Evolutionary conservation across 2,888 invertebrate species (phyloP).

Genomic region (Sarcophaga rosellei): DNA sequence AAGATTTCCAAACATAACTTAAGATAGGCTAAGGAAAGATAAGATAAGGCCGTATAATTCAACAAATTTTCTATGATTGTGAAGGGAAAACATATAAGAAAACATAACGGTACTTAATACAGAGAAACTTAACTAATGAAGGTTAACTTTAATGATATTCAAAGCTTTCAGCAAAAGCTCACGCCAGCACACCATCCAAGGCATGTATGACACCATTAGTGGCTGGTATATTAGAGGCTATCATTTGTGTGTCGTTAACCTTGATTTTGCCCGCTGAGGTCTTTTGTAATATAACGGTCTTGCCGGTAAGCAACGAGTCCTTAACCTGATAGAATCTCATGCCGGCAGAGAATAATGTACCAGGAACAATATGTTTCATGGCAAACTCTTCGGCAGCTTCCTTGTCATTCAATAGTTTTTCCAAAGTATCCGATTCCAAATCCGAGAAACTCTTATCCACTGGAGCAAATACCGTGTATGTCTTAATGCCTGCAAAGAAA

Average conservation of each 20-base stretch:
- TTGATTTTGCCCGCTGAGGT: slow-evolving; percentile 88
- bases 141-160: no score
- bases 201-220: slow-evolving; percentile 95
- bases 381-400: slow-evolving; percentile 88
- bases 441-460: slow-evolving; percentile 90
- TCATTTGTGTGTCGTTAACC: slow-evolving; percentile 90
- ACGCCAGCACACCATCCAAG: slow-evolving; percentile 86
- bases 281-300: slow-evolving; percentile 90
- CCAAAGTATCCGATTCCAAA: slow-evolving; percentile 84
- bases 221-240: slow-evolving; percentile 92
- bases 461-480: slow-evolving; percentile 92
- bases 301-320: slow-evolving; percentile 88
- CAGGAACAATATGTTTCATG: slow-evolving; percentile 88
- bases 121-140: no score
- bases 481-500: slow-evolving; percentile 86
- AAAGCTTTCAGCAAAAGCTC: slow-evolving; percentile 67
- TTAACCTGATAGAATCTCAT: slow-evolving; percentile 93
- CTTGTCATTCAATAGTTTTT: slow-evolving; percentile 84
- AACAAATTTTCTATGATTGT: no score
- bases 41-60: no score
- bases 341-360: slow-evolving; percentile 91
- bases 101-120: no score
- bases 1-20: slow-evolving; percentile 35
- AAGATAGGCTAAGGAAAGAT: no score
- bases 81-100: no score